Evolutionary conservation across 2,113 vertebrate genomes (phyloP).

Genomic region (Ciconia maguari): DNA sequence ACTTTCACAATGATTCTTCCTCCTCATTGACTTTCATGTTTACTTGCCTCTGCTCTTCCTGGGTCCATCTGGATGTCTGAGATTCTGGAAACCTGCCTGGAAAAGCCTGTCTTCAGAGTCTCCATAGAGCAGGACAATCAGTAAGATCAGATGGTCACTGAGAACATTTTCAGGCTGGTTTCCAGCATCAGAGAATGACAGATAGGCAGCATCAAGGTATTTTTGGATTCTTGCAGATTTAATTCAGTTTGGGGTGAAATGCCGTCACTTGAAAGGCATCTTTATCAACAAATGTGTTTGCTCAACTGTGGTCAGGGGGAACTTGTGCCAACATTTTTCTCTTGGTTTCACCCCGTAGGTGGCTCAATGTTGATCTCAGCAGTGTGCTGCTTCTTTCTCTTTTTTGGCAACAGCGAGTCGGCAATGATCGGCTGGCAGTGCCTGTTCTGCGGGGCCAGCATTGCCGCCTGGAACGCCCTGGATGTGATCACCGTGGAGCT

Average conservation of each 20-base stretch:
- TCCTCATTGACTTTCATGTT: background rate
- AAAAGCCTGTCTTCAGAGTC: background rate
- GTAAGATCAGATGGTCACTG: background rate
- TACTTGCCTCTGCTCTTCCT: background rate
- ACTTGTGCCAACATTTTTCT: background rate
- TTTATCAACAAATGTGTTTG: background rate
- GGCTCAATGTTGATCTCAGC: constrained; percentile 92
- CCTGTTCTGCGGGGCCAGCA: constrained; percentile 89
- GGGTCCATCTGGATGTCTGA: constrained; percentile 17
- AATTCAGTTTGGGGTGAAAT: background rate
- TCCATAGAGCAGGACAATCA: background rate
- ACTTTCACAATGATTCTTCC: background rate
- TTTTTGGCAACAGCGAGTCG: constrained; percentile 91
- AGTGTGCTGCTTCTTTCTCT: constrained; percentile 92
- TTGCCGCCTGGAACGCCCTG: constrained; percentile 94
- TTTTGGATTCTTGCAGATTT: background rate
- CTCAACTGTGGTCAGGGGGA: background rate
- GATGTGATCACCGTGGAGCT: constrained; percentile 95
- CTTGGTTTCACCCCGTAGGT: constrained; percentile 62
- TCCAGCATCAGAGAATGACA: background rate
- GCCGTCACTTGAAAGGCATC: background rate
- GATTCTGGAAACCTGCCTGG: constrained; percentile 16
- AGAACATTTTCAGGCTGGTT: constrained; percentile 8
- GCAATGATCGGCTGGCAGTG: constrained; percentile 96
- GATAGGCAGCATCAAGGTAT: background rate